These are phyloP conservation scores for Chiroxiphia lanceolata DNA, from an alignment of 2,797 vertebrate species.

Conservation along the genomic window DNA sequence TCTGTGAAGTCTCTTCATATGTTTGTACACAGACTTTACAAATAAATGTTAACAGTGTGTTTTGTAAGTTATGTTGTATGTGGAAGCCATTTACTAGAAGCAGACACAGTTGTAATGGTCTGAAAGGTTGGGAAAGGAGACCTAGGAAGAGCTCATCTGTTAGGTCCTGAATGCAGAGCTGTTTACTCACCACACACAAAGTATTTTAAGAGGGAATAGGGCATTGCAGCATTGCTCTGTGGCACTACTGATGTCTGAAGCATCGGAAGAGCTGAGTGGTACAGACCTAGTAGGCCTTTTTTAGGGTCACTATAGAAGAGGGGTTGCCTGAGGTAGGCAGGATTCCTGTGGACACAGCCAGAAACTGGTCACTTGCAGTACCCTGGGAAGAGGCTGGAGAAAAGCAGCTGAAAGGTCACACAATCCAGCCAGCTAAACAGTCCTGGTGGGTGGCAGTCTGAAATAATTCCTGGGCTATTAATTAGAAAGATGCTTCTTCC, in stretches of 20 bases:
- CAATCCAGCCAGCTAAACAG: slow-evolving; percentile 47
- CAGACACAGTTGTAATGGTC: not conserved
- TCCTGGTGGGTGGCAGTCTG: slow-evolving; percentile 67
- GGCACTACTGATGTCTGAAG: not conserved
- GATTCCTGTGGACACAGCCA: not conserved
- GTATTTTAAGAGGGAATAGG: slow-evolving; percentile 1
- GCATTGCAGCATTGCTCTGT: not conserved
- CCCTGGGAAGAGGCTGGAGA: not conserved
- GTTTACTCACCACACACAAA: slow-evolving; percentile 29
- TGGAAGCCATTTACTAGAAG: slow-evolving; percentile 13
- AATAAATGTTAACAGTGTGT: slow-evolving; percentile 20
- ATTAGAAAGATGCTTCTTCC: slow-evolving; percentile 62
- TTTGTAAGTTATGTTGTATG: slow-evolving; percentile 17
- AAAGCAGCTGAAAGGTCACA: slow-evolving; percentile 44
- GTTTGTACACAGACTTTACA: slow-evolving; percentile 30
- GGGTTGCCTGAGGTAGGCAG: not conserved
- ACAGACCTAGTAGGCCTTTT: not conserved
- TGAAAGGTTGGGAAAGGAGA: not conserved
- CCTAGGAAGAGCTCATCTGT: not conserved
- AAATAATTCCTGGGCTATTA: slow-evolving; percentile 66
- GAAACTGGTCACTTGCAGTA: not conserved
- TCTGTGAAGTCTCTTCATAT: not conserved
- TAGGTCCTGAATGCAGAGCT: not conserved
- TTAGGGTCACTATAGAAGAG: not conserved
- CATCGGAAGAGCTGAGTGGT: not conserved